These are phyloP conservation scores for Syrrhaptes paradoxus DNA, from an alignment of 2,113 vertebrate species.

Conservation along the genomic window DNA sequence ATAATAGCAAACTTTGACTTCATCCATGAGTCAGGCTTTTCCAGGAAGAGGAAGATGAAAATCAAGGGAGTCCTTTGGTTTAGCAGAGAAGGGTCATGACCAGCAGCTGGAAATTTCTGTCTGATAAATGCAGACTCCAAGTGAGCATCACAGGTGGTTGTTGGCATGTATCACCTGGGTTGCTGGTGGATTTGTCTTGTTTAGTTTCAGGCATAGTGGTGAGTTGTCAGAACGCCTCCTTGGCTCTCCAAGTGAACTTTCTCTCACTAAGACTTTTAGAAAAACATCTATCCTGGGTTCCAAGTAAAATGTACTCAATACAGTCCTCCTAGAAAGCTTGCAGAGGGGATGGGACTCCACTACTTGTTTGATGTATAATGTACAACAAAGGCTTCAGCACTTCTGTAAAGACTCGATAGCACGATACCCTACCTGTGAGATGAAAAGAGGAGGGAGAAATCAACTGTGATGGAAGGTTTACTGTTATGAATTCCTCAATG, in stretches of 20 bases:
- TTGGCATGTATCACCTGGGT: background rate
- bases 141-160: background rate
- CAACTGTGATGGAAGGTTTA: background rate
- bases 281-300: background rate
- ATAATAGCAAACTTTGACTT: background rate
- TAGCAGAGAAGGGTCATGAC: background rate
- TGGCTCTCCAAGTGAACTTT: background rate
- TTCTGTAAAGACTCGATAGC: background rate
- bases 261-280: background rate
- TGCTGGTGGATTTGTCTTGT: background rate
- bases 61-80: background rate
- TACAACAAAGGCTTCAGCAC: background rate
- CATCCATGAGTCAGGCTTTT: background rate
- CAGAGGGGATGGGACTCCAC: background rate
- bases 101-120: background rate
- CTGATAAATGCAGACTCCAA: background rate
- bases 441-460: background rate
- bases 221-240: background rate
- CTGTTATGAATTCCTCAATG: conserved; percentile 1
- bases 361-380: background rate
- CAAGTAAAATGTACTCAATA: background rate
- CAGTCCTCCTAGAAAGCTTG: background rate
- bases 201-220: background rate
- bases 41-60: background rate
- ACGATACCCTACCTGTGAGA: background rate